Evolutionary conservation across 2,113 vertebrate species (phyloP).

Genomic region (Cebidichthys violaceus): DNA sequence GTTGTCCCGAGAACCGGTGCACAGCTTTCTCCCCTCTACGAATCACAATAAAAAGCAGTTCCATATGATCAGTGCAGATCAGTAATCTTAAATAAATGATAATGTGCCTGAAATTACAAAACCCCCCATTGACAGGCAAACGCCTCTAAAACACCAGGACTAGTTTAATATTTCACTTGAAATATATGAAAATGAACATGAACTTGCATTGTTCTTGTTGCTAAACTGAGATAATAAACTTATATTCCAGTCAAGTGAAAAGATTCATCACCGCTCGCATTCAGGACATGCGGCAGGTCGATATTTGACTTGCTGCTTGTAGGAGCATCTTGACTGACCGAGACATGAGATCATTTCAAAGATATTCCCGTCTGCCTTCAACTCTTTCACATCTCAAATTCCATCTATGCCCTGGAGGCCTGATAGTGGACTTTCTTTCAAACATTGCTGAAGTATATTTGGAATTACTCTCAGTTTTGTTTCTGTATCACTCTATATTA

Average conservation of each 20-base stretch:
- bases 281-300: neutral
- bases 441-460: neutral
- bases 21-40: conserved; percentile 88
- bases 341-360: neutral
- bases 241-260: neutral
- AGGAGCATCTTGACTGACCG: neutral
- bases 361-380: neutral
- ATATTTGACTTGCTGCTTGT: neutral
- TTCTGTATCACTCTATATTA: neutral
- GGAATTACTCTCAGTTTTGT: neutral
- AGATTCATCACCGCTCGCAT: no score
- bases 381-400: neutral
- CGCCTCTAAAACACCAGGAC: neutral
- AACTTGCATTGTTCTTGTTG: neutral
- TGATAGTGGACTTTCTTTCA: neutral
- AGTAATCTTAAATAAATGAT: neutral
- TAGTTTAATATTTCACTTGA: neutral
- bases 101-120: neutral
- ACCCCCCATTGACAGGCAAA: neutral
- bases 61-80: neutral
- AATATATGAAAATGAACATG: neutral
- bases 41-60: conserved; percentile 8
- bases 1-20: conserved; percentile 95
- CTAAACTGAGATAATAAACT: neutral
- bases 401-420: neutral